These are phyloP conservation scores for Hyles lineata DNA, from an alignment of 2,888 invertebrate genomes.

Conservation along the genomic window DNA sequence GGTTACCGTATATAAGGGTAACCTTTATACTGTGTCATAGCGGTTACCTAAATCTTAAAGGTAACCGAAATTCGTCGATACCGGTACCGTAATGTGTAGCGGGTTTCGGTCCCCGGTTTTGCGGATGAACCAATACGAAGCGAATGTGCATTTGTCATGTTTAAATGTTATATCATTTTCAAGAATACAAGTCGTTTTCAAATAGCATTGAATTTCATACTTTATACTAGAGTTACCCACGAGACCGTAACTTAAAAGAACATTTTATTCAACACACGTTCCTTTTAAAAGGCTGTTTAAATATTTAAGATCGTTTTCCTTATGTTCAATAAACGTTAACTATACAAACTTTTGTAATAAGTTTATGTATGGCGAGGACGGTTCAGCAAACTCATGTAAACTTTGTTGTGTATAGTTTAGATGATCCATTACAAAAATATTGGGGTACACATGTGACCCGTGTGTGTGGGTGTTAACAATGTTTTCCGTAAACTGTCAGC, in stretches of 20 bases:
- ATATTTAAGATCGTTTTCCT: background rate
- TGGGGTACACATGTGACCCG: slow-evolving; percentile 35
- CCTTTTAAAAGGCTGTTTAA: slow-evolving; percentile 1
- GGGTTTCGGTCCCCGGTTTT: too few relatives aligned
- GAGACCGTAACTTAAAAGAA: background rate
- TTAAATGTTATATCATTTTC: too few relatives aligned
- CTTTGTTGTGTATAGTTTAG: slow-evolving; percentile 20
- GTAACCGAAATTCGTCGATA: too few relatives aligned
- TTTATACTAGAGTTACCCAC: background rate
- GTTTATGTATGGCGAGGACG: background rate
- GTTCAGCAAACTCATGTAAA: background rate
- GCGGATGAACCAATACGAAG: too few relatives aligned
- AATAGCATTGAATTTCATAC: background rate
- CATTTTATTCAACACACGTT: slow-evolving; percentile 2
- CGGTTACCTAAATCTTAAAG: too few relatives aligned
- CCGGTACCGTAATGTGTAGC: too few relatives aligned
- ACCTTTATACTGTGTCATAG: too few relatives aligned
- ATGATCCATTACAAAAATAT: slow-evolving; percentile 41
- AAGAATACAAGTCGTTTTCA: background rate
- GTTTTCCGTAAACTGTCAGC: slow-evolving; percentile 38
- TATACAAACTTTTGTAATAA: background rate
- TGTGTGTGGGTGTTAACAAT: slow-evolving; percentile 35
- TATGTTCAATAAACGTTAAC: background rate
- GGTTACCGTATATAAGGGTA: too few relatives aligned
- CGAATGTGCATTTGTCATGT: too few relatives aligned